Conservation (phyloP, 2,888 invertebrate genomes). For the Pyrochroa serraticornis region DNA sequence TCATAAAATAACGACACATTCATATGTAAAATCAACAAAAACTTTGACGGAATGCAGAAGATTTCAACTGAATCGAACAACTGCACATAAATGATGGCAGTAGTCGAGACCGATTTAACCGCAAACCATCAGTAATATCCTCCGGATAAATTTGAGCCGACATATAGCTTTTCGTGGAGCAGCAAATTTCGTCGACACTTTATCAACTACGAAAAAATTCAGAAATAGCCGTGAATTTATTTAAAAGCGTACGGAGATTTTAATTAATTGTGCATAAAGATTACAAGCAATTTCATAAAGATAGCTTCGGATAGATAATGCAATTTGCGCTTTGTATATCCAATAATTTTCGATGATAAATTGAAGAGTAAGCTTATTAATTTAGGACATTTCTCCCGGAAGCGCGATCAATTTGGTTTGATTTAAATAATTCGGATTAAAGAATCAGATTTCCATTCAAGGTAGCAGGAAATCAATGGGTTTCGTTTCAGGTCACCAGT, state of each 20-base stretch:
- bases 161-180: too few relatives aligned
- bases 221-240: too few relatives aligned
- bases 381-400: constrained; percentile 10
- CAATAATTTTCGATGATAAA: constrained; percentile 4
- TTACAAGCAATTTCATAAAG: too few relatives aligned
- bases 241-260: too few relatives aligned
- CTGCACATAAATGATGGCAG: too few relatives aligned
- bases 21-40: neutral
- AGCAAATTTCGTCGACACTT: too few relatives aligned
- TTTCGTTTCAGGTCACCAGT: constrained; percentile 13
- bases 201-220: too few relatives aligned
- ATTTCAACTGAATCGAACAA: too few relatives aligned
- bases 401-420: neutral
- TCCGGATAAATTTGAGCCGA: too few relatives aligned
- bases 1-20: constrained; percentile 6
- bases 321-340: constrained; percentile 3
- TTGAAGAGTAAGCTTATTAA: constrained; percentile 15
- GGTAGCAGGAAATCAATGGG: constrained; percentile 8
- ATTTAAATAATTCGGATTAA: constrained; percentile 12
- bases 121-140: too few relatives aligned
- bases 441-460: constrained; percentile 12
- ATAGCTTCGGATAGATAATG: neutral
- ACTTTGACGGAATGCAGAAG: neutral
- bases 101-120: neutral
- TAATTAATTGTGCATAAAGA: too few relatives aligned